Evolutionary conservation across 2,888 invertebrate genomes (phyloP), one percentile per base, ranked within the genome.

Genomic region (Panzeria rudis): DNA sequence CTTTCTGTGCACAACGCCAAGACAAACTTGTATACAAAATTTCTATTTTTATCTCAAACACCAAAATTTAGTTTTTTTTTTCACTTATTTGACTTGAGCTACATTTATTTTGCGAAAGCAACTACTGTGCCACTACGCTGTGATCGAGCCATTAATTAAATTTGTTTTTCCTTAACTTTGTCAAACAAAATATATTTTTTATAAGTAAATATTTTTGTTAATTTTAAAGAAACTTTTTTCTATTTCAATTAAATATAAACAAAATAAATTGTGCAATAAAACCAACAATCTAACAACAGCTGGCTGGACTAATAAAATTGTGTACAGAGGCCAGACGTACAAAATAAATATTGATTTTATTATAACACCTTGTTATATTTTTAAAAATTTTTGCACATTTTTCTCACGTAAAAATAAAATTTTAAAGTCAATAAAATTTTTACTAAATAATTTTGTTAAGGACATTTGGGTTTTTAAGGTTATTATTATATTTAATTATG

Each of bases 391-490:
- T 0, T 44, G 44, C n/a, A 44, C 44, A n/a, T 44, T 44, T 44
- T 44, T 44, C 44, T 11, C 44, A 44, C 9, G 15, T 44, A n/a
- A 44, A 44, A 44, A 44, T 6, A 15, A 44, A 44, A 44, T n/a
- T 15, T 44, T 44, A n/a, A 44, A 44, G 44, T 44, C 44, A 44
- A 44, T 44, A 15, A 44, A 44, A 44, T 44, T 44, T n/a, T 44
- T 44, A 6, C 5, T 44, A n/a, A 44, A 44, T n/a, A 44, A 38
- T 11, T 11, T 38, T 38, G 11, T 38, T 38, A 38, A 38, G 11
- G 38, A 38, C n/a, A n/a, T 44, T 44, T 44, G n/a, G 2, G 6
- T 44, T n/a, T 15, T 44, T 44, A n/a, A 44, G 44, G 47, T 47
- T 47, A 8, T 38, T 38, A 0, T 47, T 47, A 17, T 8, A 11